phyloP scores from a whole-genome alignment of 2,113 vertebrate species.

The Esox niger region DNA sequence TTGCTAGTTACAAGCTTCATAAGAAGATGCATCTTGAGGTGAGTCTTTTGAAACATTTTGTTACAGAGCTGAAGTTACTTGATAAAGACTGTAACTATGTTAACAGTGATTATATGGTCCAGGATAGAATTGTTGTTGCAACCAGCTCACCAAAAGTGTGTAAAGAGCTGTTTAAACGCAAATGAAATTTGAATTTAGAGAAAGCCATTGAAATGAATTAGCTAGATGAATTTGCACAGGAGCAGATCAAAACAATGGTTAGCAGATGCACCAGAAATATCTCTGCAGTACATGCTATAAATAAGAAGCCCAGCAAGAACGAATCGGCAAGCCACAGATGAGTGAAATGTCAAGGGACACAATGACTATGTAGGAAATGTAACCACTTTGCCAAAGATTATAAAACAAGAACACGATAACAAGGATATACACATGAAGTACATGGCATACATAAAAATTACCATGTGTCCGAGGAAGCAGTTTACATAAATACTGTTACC shows the following conservation, averaged over 20 bases:
- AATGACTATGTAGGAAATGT: background rate
- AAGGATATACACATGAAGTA: background rate
- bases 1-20: background rate
- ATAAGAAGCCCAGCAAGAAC: background rate
- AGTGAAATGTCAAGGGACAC: background rate
- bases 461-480: too few relatives aligned
- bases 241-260: background rate
- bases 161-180: background rate
- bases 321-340: background rate
- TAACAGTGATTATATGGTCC: background rate
- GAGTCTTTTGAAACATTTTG: background rate
- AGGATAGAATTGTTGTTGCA: background rate
- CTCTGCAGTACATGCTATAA: background rate
- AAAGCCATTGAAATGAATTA: slow-evolving; percentile 2
- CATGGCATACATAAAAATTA: background rate
- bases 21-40: background rate
- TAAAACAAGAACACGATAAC: background rate
- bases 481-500: background rate
- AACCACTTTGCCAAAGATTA: slow-evolving; percentile 16
- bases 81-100: background rate
- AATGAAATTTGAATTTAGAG: background rate
- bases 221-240: background rate
- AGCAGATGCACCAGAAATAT: background rate
- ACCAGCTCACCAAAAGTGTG: background rate
- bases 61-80: background rate